These are phyloP conservation scores for Metallyticus violacea DNA, from an alignment of 2,888 invertebrate genomes.

Conservation along the genomic window DNA sequence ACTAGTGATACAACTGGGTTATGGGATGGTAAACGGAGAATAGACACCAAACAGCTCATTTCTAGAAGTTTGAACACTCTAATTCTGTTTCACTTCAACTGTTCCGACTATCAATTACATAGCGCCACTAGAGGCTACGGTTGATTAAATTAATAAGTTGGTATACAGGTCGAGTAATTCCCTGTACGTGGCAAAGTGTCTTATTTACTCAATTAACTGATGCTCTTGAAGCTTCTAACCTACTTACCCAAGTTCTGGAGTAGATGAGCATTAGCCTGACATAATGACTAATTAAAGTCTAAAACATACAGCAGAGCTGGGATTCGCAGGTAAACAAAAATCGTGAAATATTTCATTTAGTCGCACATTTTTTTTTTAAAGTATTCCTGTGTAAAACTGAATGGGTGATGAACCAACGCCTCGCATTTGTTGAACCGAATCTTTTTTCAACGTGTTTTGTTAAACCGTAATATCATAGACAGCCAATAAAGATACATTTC, in stretches of 20 bases:
- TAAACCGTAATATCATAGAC: no score
- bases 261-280: not conserved
- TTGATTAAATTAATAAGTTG: not conserved
- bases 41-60: not conserved
- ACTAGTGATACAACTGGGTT: not conserved
- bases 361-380: no score
- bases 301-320: no score
- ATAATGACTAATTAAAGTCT: no score
- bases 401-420: no score
- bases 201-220: not conserved
- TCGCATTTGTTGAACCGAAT: no score
- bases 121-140: not conserved
- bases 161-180: not conserved
- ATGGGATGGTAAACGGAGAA: not conserved
- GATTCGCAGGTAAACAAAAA: no score
- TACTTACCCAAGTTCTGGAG: no score
- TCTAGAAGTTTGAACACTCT: not conserved
- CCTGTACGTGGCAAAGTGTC: not conserved
- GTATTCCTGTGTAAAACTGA: no score
- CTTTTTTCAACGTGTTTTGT: no score
- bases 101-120: not conserved
- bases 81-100: not conserved
- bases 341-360: no score
- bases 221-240: not conserved
- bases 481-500: no score